Evolutionary conservation across 2,888 invertebrate species (phyloP).

Genomic region (Adineta ricciae): DNA sequence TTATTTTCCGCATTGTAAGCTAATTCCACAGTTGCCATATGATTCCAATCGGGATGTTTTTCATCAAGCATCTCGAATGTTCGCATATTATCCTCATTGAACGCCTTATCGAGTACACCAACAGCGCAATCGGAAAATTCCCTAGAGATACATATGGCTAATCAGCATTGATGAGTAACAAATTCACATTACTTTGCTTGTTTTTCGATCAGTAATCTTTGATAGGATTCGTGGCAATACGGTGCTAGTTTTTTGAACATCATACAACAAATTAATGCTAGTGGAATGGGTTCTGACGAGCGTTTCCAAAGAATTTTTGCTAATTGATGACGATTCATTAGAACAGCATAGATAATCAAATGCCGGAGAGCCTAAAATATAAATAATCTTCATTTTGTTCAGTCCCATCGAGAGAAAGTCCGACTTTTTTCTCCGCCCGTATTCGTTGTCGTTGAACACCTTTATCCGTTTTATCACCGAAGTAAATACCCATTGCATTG

Average conservation of each 20-base stretch:
- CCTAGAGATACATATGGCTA: slow-evolving; percentile 35
- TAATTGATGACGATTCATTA: slow-evolving; percentile 43
- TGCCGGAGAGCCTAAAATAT: slow-evolving; percentile 24
- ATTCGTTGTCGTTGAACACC: slow-evolving; percentile 19
- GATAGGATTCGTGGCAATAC: slow-evolving; percentile 41
- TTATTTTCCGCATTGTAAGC: slow-evolving; percentile 47
- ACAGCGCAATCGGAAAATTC: slow-evolving; percentile 47
- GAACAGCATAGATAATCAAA: slow-evolving; percentile 46
- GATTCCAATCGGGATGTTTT: slow-evolving; percentile 45
- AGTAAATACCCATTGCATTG: slow-evolving; percentile 19
- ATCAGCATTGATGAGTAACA: no score
- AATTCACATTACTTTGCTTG: slow-evolving; percentile 38
- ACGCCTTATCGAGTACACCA: slow-evolving; percentile 45
- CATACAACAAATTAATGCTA: slow-evolving; percentile 44
- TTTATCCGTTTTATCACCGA: slow-evolving; percentile 13
- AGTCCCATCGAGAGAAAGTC: neutral
- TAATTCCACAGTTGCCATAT: slow-evolving; percentile 47
- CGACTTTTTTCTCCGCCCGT: slow-evolving; percentile 10
- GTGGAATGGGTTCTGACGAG: slow-evolving; percentile 45
- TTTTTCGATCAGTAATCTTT: slow-evolving; percentile 39
- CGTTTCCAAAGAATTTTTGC: slow-evolving; percentile 45
- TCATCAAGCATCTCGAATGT: slow-evolving; percentile 46
- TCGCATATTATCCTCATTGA: slow-evolving; percentile 27
- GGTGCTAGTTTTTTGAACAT: slow-evolving; percentile 41
- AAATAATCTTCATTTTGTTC: no score